Evolutionary conservation across 2,113 vertebrate genomes (phyloP).

Genomic region (Muscicapa adusta): DNA sequence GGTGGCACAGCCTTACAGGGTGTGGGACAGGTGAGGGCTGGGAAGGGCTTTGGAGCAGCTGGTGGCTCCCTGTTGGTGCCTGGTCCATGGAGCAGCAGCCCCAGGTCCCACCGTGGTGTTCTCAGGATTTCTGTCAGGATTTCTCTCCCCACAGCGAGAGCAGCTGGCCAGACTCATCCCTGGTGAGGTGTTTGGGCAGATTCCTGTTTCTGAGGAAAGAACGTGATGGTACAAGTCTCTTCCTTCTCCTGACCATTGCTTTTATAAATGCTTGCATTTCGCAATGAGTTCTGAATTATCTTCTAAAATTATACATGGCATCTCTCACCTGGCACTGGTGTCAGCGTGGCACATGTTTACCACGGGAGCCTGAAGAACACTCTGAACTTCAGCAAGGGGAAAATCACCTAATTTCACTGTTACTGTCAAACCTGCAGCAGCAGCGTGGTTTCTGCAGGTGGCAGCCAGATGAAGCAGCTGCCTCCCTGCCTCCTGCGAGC

Average conservation of each 20-base stretch:
- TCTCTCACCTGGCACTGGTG: conserved; percentile 4
- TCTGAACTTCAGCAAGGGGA: background rate
- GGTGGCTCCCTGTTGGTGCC: background rate
- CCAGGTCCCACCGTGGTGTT: background rate
- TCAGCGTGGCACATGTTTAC: background rate
- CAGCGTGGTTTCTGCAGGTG: background rate
- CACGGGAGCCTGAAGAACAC: background rate
- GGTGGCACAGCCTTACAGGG: background rate
- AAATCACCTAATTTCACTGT: background rate
- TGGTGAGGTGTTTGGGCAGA: background rate
- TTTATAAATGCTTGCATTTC: background rate
- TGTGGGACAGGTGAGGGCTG: background rate
- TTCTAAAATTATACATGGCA: conserved; percentile 31
- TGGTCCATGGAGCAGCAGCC: background rate
- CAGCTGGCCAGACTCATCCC: background rate
- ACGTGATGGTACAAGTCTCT: conserved; percentile 9
- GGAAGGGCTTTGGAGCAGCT: background rate
- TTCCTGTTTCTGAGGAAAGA: conserved; percentile 9
- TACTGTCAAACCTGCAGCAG: background rate
- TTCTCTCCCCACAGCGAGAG: background rate
- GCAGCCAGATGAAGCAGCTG: background rate
- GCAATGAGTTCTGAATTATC: conserved; percentile 24
- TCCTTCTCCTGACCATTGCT: background rate
- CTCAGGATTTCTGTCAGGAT: background rate
- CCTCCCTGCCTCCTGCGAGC: background rate